These are phyloP conservation scores for Crocidura indochinensis DNA, from an alignment of 2,797 vertebrate species.

Conservation along the genomic window DNA sequence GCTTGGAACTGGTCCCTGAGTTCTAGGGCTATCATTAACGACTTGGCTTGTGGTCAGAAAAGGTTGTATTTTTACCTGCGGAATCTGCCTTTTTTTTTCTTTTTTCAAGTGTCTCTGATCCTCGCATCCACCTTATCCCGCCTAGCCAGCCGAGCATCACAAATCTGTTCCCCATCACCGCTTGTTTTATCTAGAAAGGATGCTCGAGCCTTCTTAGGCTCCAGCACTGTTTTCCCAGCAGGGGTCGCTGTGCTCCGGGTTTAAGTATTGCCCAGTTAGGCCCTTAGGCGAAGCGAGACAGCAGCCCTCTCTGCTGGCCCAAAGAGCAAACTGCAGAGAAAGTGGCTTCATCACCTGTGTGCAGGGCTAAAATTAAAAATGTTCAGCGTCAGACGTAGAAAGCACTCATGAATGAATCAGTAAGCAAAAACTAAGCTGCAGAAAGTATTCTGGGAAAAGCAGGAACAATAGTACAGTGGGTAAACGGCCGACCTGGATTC, in stretches of 20 bases:
- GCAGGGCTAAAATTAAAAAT: too few relatives aligned
- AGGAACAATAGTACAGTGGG: too few relatives aligned
- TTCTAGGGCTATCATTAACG: too few relatives aligned
- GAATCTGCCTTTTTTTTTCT: background rate
- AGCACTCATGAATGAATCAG: background rate
- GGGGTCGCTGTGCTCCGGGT: rapidly evolving
- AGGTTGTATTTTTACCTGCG: background rate
- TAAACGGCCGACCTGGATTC: too few relatives aligned
- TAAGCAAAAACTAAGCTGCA: background rate
- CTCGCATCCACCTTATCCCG: too few relatives aligned
- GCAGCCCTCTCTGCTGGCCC: constrained; percentile 69
- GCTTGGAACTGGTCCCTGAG: too few relatives aligned
- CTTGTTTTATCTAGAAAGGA: background rate
- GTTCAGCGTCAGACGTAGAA: background rate
- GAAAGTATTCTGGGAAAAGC: too few relatives aligned
- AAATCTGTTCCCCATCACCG: background rate
- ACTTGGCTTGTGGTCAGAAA: background rate
- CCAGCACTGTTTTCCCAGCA: background rate
- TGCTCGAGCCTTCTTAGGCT: background rate
- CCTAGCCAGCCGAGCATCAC: too few relatives aligned
- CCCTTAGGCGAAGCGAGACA: background rate
- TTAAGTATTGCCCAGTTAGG: rapidly evolving
- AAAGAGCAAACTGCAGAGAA: background rate
- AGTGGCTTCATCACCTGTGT: background rate
- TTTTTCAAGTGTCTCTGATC: background rate